Evolutionary conservation across 2,888 invertebrate species (phyloP), one percentile per base, ranked within the genome.

Genomic region (Eurytoma californica): DNA sequence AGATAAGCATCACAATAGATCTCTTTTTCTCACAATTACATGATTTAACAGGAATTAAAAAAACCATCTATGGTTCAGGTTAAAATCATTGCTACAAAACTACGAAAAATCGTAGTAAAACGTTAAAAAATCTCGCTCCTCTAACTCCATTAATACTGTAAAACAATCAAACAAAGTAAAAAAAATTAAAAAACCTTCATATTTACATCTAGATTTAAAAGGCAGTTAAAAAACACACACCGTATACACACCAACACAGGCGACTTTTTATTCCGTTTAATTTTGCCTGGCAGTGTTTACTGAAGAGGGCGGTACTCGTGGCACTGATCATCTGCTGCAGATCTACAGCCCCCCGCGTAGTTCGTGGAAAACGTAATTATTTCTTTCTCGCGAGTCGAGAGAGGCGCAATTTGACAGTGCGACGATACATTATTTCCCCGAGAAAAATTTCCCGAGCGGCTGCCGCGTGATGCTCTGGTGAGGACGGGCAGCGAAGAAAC

Each of bases 271-370:
- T 14, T 53, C 24, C 53, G 16, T 77, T 72, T 78, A 67, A 78
- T 68, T 69, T 74, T 63, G 53, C 18, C 28, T 69, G 30, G 16
- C 12, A 28, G 57, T 51, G 16, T 70, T 61, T 61, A 60, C 65
- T 70, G 51, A 75, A 79, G 79, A 75, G 75, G 79, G 74, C 75
- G 70, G 12, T 53, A 57, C 58, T 53, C 16, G 0, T n/a, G 39
- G 47, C 9, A 7, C n/a, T n/a, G n/a, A n/a, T n/a, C 9, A 9
- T 39, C 5, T 4, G 9, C n/a, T 4, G 16, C 14, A 12, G 20
- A 24, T 53, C 58, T 51, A 66, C 55, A 39, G 14, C 3, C 24
- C 24, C 65, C 55, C 18, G 39, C 18, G 3, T 77, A 72, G 77
- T 77, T 72, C 28, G 53, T 57, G 68, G 65, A 12, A 79, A 63